Evolutionary conservation across 1,140 invertebrate species (phyloP).

Genomic region (Sipha flava): DNA sequence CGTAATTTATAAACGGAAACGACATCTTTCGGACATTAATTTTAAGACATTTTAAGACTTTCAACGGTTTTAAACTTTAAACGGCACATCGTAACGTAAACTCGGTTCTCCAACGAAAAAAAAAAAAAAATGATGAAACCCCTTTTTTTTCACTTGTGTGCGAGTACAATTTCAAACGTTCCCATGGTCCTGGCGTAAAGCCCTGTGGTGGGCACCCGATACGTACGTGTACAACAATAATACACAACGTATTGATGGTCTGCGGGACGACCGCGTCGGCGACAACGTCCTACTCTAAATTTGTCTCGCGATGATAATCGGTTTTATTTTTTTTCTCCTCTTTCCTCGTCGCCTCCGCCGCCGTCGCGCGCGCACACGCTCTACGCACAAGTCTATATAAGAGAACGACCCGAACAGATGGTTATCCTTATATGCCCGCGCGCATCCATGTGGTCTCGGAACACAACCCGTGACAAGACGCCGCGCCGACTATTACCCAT

Average conservation of each 20-base stretch:
- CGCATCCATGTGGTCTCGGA: not conserved
- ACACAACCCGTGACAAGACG: too few relatives aligned
- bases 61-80: too few relatives aligned
- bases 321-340: constrained; percentile 18
- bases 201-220: not conserved
- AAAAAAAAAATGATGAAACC: too few relatives aligned
- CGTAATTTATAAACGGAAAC: too few relatives aligned
- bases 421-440: constrained; percentile 12
- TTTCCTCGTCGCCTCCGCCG: not conserved
- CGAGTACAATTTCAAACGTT: too few relatives aligned
- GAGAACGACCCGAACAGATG: constrained; percentile 27
- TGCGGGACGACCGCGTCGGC: not conserved
- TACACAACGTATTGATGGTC: not conserved
- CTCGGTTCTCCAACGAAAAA: too few relatives aligned
- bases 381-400: not conserved
- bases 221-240: not conserved
- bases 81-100: too few relatives aligned
- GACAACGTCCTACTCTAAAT: constrained; percentile 24
- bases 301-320: constrained; percentile 22
- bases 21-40: too few relatives aligned
- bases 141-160: too few relatives aligned
- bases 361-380: not conserved
- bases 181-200: too few relatives aligned
- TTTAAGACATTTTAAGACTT: too few relatives aligned
- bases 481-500: too few relatives aligned